These are phyloP conservation scores for Drosophila fulvimacula DNA, from an alignment of 2,888 invertebrate genomes.

Conservation along the genomic window DNA sequence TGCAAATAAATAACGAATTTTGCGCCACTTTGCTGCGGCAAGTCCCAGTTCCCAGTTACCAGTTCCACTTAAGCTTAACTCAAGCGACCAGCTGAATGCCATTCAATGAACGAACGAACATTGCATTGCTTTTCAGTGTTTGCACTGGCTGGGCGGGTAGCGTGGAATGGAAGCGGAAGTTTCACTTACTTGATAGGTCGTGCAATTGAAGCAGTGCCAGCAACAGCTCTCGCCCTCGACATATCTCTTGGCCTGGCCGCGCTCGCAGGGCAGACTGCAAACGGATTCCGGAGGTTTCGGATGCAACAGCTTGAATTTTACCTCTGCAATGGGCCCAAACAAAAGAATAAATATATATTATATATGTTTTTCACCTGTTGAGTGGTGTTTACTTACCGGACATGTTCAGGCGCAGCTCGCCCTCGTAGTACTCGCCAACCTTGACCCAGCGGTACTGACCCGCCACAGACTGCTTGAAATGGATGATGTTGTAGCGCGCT, in stretches of 20 bases:
- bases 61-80: conserved; percentile 30
- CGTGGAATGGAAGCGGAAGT: not conserved
- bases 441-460: conserved; percentile 93
- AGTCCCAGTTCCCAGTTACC: conserved; percentile 1
- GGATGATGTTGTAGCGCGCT: conserved; percentile 97
- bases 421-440: conserved; percentile 94
- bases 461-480: conserved; percentile 93
- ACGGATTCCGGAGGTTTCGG: conserved; percentile 94
- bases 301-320: conserved; percentile 93
- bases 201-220: conserved; percentile 97
- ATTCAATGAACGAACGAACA: not conserved
- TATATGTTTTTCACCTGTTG: conserved; percentile 12
- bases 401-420: conserved; percentile 91
- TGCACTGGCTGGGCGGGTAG: not conserved
- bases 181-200: conserved; percentile 90
- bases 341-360: not conserved
- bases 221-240: conserved; percentile 97
- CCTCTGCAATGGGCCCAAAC: conserved; percentile 86
- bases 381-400: conserved; percentile 86
- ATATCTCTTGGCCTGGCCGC: conserved; percentile 96
- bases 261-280: conserved; percentile 94
- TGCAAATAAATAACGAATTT: conserved; percentile 67
- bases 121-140: conserved; percentile 15
- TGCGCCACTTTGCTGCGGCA: conserved; percentile 29
- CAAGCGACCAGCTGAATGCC: conserved; percentile 49